Base-by-base conservation (phyloP, 2,113 vertebrate genomes). In the Cathartes aura region DNA sequence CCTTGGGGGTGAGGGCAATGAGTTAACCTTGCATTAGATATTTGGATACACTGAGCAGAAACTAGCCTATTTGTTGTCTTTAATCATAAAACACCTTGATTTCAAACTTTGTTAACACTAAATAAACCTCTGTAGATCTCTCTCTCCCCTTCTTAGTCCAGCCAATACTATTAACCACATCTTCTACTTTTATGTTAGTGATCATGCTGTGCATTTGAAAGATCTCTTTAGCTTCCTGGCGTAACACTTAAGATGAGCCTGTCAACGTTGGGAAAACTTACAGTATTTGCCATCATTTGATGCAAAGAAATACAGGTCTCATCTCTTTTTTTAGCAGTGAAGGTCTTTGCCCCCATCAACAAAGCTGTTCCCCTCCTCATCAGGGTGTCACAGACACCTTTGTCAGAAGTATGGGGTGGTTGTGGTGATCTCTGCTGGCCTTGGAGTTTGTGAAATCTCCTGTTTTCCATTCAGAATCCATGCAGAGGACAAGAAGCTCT, bases 11-110 rank as follows among this genome's bases (percentile, higher is more conserved):
- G 78, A 79, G 34, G 62, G 53, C 73, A 75, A 27, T 43, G 53
- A 86, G 40, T 89, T 94, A 96, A 90, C 63, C 67, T 92, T 89
- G 55, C 40, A 72, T 89, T 93, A 89, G 27, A 68, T 60, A 68
- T 80, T 90, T 89, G 68, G 72, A 93, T 82, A 52, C 68, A 52
- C 30, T 42, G 32, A 92, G 40, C 8, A 92, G 72, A 95, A 89
- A 81, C 36, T 89, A 59, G 22, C 12, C 5, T 93, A 30, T 79
- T 90, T 87, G 50, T 89, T 89, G 60, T 43, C 60, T 89, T 91
- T 42, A 74, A 38, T 66, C 74, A 85, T 90, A 76, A 94, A 88
- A 0, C 7, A 50, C 19, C 82, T 80, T 62, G 66, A 88, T 86
- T 89, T 90, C 73, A 80, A 93, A 83, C n/a, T 89, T 75, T 42